phyloP scores from a whole-genome alignment of 2,113 vertebrate genomes.

The Pavo muticus region DNA sequence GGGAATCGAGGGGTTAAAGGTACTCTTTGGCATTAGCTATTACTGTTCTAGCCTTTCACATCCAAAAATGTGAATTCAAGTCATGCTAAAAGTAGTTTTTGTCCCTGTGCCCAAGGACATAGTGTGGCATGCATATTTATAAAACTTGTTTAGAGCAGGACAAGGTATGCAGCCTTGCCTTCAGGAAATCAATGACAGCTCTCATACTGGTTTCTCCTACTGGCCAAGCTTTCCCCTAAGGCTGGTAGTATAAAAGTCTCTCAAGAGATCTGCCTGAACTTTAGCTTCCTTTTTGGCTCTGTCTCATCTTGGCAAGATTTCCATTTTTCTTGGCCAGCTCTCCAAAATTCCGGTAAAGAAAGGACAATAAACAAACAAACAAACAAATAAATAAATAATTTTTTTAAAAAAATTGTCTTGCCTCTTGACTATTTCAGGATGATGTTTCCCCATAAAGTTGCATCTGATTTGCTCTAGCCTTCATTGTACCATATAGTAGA shows the following conservation, averaged over 20 bases:
- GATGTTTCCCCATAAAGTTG: neutral
- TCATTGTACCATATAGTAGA: neutral
- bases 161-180: neutral
- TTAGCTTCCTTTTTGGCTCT: constrained; percentile 41
- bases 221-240: neutral
- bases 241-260: neutral
- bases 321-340: neutral
- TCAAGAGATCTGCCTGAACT: constrained; percentile 16
- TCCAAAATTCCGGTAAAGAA: neutral
- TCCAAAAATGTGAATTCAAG: constrained; percentile 14
- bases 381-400: no score
- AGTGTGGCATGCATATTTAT: constrained; percentile 6
- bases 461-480: neutral
- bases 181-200: constrained; percentile 3
- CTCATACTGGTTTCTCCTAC: constrained; percentile 15
- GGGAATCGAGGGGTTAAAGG: neutral
- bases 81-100: neutral
- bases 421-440: neutral
- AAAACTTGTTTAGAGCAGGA: neutral
- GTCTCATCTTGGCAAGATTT: neutral
- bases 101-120: constrained; percentile 28
- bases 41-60: neutral
- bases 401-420: neutral
- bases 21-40: neutral
- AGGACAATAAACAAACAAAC: neutral